Evolutionary conservation across 2,113 vertebrate genomes (phyloP).

Genomic region (Condylura cristata): DNA sequence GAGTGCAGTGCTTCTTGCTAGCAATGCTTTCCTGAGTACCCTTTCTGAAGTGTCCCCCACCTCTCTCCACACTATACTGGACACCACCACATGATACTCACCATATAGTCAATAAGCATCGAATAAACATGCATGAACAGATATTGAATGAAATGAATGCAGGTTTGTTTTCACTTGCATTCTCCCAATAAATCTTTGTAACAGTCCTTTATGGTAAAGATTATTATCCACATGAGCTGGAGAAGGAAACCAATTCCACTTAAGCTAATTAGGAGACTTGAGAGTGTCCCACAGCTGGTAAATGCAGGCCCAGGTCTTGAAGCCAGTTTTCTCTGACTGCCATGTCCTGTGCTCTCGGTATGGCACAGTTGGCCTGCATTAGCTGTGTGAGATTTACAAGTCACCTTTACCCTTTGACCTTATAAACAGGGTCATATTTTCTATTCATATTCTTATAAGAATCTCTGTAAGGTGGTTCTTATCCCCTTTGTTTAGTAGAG

Average conservation of each 20-base stretch:
- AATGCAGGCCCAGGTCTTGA: neutral
- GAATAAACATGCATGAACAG: neutral
- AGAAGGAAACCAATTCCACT: neutral
- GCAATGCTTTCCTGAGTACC: neutral
- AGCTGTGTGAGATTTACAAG: neutral
- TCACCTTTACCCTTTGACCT: slow-evolving; percentile 25
- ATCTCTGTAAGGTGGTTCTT: neutral
- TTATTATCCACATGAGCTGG: neutral
- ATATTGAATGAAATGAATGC: neutral
- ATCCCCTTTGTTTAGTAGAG: neutral
- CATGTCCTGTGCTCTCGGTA: neutral
- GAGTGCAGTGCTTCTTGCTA: neutral
- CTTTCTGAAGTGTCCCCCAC: neutral
- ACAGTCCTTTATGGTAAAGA: neutral
- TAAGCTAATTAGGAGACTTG: neutral
- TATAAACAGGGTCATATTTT: neutral
- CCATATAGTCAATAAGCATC: neutral
- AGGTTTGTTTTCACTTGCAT: neutral
- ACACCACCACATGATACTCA: neutral
- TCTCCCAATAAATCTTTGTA: neutral
- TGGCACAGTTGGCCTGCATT: neutral
- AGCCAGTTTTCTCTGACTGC: neutral
- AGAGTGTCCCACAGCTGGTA: neutral
- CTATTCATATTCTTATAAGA: slow-evolving; percentile 33
- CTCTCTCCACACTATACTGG: neutral